phyloP scores from a whole-genome alignment of 2,888 invertebrate genomes.

The Ametastegia equiseti region DNA sequence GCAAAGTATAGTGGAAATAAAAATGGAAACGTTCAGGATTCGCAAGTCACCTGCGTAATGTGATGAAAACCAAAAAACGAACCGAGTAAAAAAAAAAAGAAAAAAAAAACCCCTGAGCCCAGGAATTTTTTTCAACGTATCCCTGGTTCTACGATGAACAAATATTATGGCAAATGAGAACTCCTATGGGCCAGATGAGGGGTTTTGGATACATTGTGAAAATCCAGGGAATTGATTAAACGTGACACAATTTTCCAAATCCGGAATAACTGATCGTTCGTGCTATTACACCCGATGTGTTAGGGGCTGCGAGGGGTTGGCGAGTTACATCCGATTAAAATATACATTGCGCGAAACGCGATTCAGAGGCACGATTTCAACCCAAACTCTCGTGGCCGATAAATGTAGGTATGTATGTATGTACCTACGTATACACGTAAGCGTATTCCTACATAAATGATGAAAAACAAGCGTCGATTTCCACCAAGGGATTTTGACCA shows the following conservation, averaged over 20 bases:
- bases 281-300: constrained; percentile 11
- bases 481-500: not conserved
- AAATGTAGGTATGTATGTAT: not conserved
- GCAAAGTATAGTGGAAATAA: not conserved
- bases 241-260: constrained; percentile 31
- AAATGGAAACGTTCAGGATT: not conserved
- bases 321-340: constrained; percentile 40
- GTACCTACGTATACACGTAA: not conserved
- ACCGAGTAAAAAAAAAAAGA: not conserved
- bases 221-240: constrained; percentile 26
- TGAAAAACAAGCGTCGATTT: constrained; percentile 10
- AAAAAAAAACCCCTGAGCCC: not conserved
- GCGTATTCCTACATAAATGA: constrained; percentile 7
- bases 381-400: not conserved
- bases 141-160: not conserved
- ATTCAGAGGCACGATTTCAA: constrained; percentile 40
- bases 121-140: not conserved
- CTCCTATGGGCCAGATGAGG: not conserved
- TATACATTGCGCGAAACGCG: constrained; percentile 37
- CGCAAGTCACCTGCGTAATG: not conserved
- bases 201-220: not conserved
- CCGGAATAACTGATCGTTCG: constrained; percentile 38
- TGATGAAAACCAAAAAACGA: not conserved
- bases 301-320: not conserved
- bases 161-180: constrained; percentile 6